phyloP scores from a whole-genome alignment of 1,140 invertebrate species.

The Dendroctonus valens region DNA sequence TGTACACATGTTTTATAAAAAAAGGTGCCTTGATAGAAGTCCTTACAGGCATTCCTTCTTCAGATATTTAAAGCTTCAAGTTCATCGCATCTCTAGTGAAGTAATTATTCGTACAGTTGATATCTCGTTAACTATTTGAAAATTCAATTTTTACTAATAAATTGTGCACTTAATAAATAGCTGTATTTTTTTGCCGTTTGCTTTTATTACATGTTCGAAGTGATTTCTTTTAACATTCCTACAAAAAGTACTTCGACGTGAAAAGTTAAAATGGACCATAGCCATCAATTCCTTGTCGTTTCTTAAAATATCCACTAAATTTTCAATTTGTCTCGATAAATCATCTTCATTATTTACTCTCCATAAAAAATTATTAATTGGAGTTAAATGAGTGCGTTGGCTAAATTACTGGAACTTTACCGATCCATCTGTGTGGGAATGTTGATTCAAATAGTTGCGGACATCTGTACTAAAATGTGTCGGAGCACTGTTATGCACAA shows the following conservation, averaged over 20 bases:
- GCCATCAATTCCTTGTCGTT: background rate
- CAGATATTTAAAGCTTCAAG: background rate
- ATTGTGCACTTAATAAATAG: conserved; percentile 4
- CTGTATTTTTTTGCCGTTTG: conserved; percentile 2
- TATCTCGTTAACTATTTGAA: too few relatives aligned
- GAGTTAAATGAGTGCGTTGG: conserved; percentile 38
- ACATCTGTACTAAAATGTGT: conserved; percentile 26
- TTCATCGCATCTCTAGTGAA: background rate
- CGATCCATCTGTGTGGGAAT: conserved; percentile 37
- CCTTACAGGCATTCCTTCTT: too few relatives aligned
- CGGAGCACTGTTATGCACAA: conserved; percentile 22
- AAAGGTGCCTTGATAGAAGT: background rate
- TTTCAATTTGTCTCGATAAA: conserved; percentile 9
- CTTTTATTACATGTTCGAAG: conserved; percentile 7
- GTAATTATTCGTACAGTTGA: background rate
- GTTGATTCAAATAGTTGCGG: conserved; percentile 30
- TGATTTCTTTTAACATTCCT: background rate
- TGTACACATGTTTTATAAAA: too few relatives aligned
- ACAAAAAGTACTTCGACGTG: conserved; percentile 5
- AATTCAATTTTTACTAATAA: too few relatives aligned
- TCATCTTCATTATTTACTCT: conserved; percentile 20
- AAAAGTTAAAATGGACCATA: background rate
- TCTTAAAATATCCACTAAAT: conserved; percentile 3
- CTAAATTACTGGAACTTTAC: conserved; percentile 33
- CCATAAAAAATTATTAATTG: conserved; percentile 30